These are phyloP conservation scores for Zoanthus solanderi DNA, from an alignment of 92 coral and sea anemone species.

Conservation along the genomic window DNA sequence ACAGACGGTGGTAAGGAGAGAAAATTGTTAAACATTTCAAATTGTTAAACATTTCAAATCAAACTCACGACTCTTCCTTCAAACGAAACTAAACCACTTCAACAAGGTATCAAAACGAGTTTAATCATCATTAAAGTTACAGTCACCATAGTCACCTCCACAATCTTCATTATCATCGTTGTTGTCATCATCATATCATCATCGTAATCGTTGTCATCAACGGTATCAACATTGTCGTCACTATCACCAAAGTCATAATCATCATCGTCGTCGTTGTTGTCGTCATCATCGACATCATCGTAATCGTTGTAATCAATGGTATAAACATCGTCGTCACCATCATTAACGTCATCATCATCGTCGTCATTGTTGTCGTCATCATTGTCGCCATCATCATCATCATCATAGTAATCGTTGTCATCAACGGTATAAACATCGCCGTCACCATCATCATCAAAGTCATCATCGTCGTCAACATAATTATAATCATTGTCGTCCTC, in stretches of 20 bases:
- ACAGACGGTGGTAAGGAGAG: no score
- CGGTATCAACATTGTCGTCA: background rate
- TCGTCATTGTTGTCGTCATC: no score
- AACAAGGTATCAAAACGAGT: no score
- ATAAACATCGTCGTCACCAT: background rate
- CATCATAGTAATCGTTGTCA: no score
- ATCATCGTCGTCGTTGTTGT: background rate
- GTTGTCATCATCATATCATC: background rate
- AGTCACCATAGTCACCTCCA: background rate
- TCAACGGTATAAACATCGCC: no score
- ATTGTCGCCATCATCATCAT: no score
- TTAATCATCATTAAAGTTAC: background rate
- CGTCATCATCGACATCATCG: background rate
- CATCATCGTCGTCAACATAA: background rate
- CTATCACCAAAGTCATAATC: background rate
- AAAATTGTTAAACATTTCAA: no score
- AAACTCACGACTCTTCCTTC: no score
- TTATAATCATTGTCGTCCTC: no score
- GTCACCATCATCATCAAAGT: background rate
- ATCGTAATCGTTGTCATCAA: no score
- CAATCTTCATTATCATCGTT: background rate
- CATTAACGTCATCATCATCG: background rate
- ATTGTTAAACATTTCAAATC: no score
- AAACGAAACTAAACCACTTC: no score
- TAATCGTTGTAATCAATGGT: background rate